Percentiles rank a stretch among this genome's conserved stretches.
Conservation (phyloP, 1,140 invertebrate species). For the Thaumatotibia leucotreta region DNA sequence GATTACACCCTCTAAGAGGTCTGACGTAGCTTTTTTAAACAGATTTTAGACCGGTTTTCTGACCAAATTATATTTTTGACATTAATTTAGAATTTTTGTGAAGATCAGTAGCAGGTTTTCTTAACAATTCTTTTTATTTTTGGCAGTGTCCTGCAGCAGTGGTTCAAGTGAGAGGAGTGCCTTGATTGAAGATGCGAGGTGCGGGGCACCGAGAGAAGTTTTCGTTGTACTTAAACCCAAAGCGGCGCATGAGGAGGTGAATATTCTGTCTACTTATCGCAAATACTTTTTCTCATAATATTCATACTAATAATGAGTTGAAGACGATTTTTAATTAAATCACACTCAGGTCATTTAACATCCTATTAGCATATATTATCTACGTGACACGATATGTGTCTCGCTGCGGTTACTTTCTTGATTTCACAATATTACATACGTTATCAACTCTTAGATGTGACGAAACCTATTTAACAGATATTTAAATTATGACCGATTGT, state of each 20-base stretch:
- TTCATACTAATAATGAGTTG: no score
- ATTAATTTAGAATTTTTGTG: neutral
- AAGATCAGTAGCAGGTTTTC: neutral
- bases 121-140: constrained; percentile 34
- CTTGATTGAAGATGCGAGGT: constrained; percentile 52
- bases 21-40: neutral
- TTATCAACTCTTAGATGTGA: neutral
- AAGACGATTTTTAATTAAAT: neutral
- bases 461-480: neutral
- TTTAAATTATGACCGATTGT: neutral
- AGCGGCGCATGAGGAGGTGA: constrained; percentile 53
- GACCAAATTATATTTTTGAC: neutral
- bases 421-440: constrained; percentile 7
- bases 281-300: neutral
- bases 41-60: neutral
- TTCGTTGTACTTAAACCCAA: constrained; percentile 47
- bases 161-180: constrained; percentile 40
- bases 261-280: neutral
- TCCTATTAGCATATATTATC: neutral
- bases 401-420: neutral
- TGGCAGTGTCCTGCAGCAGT: constrained; percentile 45
- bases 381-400: neutral
- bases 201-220: constrained; percentile 60
- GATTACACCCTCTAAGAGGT: neutral
- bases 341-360: constrained; percentile 35